Evolutionary conservation across 2,113 vertebrate species (phyloP).

Genomic region (Periophthalmodon schlosseri): DNA sequence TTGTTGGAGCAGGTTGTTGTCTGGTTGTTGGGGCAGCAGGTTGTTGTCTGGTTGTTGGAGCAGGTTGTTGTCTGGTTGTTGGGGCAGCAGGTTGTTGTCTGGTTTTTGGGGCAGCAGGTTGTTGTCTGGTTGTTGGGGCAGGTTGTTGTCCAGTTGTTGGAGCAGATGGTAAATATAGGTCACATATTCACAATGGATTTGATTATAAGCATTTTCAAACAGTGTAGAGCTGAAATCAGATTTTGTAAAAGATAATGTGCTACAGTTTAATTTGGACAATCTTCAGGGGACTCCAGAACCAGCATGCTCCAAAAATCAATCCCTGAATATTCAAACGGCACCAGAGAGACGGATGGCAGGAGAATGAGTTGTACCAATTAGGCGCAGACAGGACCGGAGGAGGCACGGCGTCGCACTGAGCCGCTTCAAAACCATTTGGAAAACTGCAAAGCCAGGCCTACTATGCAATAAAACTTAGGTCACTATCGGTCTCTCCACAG

Average conservation of each 20-base stretch:
- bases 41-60: too few species aligned
- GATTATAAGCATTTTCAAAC: background rate
- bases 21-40: too few species aligned
- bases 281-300: conserved; percentile 18
- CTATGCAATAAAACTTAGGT: conserved; percentile 16
- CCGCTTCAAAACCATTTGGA: conserved; percentile 20
- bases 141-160: too few species aligned
- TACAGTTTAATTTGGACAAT: conserved; percentile 8
- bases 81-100: too few species aligned
- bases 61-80: too few species aligned
- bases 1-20: too few species aligned
- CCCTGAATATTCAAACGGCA: conserved; percentile 24
- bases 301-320: conserved; percentile 35
- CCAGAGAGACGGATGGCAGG: conserved; percentile 9
- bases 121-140: too few species aligned
- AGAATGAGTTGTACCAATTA: conserved; percentile 45
- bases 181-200: background rate
- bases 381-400: conserved; percentile 5
- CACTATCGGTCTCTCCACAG: conserved; percentile 8
- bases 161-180: too few species aligned
- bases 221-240: background rate
- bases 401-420: conserved; percentile 1
- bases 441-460: conserved; percentile 9
- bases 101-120: too few species aligned
- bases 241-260: background rate